Evolutionary conservation across 2,113 vertebrate genomes (phyloP).

Genomic region (Microcebus griseorufus): DNA sequence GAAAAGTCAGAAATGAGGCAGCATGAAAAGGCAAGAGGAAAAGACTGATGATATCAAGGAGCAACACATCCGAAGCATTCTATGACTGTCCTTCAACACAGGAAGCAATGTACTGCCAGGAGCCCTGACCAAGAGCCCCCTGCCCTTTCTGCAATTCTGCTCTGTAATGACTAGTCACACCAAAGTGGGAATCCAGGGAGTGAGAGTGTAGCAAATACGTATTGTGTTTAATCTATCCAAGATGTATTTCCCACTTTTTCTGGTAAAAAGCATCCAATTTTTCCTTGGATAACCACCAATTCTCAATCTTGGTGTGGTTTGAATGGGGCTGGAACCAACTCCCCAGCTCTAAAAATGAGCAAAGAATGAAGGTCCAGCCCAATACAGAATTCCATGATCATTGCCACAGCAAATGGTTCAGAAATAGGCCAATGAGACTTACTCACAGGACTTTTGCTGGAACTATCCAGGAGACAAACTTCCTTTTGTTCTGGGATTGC

Average conservation of each 20-base stretch:
- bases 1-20: not conserved
- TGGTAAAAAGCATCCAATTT: not conserved
- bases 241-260: not conserved
- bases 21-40: not conserved
- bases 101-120: too few species aligned
- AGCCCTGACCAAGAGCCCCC: not conserved
- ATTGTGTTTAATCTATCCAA: not conserved
- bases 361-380: not conserved
- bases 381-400: not conserved
- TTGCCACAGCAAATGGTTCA: not conserved
- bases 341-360: not conserved
- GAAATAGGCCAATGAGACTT: not conserved
- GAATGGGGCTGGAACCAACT: not conserved
- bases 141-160: not conserved
- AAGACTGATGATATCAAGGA: not conserved
- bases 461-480: not conserved
- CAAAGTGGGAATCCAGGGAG: not conserved
- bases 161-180: not conserved
- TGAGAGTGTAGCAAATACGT: not conserved
- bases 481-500: not conserved
- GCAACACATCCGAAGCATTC: not conserved
- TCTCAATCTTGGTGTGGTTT: not conserved
- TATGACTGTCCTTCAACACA: not conserved
- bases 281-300: not conserved
- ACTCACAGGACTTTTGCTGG: not conserved